These are phyloP conservation scores for Leptatherina wallacei DNA, from an alignment of 2,797 vertebrate genomes.

Conservation along the genomic window DNA sequence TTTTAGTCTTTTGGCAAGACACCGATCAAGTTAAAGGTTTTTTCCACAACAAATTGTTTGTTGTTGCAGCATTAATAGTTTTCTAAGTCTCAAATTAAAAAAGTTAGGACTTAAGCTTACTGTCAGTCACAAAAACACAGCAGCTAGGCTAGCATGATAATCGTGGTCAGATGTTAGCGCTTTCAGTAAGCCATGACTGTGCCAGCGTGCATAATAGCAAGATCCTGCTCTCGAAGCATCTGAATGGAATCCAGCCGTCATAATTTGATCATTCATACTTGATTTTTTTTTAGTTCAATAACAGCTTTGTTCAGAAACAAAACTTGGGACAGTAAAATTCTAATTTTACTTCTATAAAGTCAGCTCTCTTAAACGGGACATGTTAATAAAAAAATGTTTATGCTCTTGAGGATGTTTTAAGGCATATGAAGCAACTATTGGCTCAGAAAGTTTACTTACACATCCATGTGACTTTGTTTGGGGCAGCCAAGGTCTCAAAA, in stretches of 20 bases:
- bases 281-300: background rate
- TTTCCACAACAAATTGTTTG: slow-evolving; percentile 6
- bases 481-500: background rate
- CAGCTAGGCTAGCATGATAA: background rate
- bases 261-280: background rate
- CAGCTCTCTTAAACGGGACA: background rate
- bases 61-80: background rate
- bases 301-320: too few relatives aligned
- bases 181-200: background rate
- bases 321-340: too few relatives aligned
- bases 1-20: slow-evolving; percentile 13
- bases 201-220: background rate
- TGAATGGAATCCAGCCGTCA: background rate
- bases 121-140: background rate
- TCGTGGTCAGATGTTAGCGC: background rate
- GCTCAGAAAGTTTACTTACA: background rate
- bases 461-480: background rate
- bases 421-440: background rate
- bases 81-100: background rate
- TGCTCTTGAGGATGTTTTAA: too few relatives aligned
- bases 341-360: background rate
- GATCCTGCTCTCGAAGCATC: background rate
- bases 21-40: background rate
- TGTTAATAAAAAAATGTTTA: background rate
- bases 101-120: background rate